These are phyloP conservation scores for Caenorhabditis doughertyi DNA, from an alignment of 2,888 invertebrate species.

Conservation along the genomic window DNA sequence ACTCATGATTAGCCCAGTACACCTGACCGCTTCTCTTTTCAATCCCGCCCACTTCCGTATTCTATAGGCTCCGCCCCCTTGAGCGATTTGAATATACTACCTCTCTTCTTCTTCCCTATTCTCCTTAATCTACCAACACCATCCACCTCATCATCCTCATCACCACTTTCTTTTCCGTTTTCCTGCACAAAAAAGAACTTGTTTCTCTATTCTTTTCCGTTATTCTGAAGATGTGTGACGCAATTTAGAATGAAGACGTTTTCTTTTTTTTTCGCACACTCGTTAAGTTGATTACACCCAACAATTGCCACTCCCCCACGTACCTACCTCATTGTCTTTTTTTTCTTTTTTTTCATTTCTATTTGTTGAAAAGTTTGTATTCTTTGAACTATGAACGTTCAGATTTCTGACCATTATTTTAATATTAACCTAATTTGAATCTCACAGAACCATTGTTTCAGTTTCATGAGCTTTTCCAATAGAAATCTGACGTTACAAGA, in stretches of 20 bases:
- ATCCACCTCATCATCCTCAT: slow-evolving; percentile 3
- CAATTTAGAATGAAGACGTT: slow-evolving; percentile 1
- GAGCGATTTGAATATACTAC: slow-evolving; percentile 17
- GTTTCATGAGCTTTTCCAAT: slow-evolving; percentile 47
- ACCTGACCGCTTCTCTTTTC: slow-evolving; percentile 7
- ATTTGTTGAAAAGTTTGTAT: neutral
- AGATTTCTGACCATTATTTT: no score
- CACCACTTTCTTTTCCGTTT: slow-evolving; percentile 6
- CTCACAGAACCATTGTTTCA: no score
- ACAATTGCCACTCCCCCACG: neutral
- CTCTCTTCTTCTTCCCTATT: neutral
- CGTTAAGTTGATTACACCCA: slow-evolving; percentile 48
- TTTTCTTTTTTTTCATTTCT: neutral
- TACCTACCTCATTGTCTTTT: slow-evolving; percentile 8
- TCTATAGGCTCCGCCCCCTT: slow-evolving; percentile 3
- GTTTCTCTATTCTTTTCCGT: neutral
- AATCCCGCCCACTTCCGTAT: slow-evolving; percentile 22
- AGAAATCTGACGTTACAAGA: slow-evolving; percentile 39
- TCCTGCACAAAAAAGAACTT: slow-evolving; percentile 1
- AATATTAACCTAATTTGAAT: no score
- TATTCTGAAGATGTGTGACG: slow-evolving; percentile 24
- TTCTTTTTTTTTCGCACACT: slow-evolving; percentile 38
- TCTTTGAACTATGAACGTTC: slow-evolving; percentile 1
- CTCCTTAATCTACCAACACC: neutral
- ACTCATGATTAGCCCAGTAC: neutral